Evolutionary conservation across 2,888 invertebrate species (phyloP).

Genomic region (Lagria hirta): DNA sequence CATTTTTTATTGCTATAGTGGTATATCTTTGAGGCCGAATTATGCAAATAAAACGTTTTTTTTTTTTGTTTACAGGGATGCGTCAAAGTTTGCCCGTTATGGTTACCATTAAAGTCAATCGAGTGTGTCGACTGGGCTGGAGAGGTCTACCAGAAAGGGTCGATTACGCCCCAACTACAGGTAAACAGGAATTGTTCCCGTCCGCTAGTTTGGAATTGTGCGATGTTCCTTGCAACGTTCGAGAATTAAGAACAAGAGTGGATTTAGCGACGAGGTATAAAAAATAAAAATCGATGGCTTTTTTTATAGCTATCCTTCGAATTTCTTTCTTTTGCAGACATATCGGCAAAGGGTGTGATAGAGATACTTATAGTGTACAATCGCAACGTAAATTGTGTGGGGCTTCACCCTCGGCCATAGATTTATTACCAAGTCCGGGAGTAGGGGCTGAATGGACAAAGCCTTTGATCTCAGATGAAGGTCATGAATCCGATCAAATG

Average conservation of each 20-base stretch:
- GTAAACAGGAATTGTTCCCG: conserved; percentile 78
- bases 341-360: conserved; percentile 94
- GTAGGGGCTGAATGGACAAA: conserved; percentile 80
- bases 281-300: conserved; percentile 30
- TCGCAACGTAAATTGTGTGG: conserved; percentile 86
- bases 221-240: conserved; percentile 60
- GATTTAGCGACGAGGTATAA: conserved; percentile 51
- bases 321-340: conserved; percentile 59
- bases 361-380: conserved; percentile 87
- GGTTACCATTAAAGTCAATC: conserved; percentile 84
- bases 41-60: conserved; percentile 1
- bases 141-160: conserved; percentile 77
- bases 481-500: conserved; percentile 82
- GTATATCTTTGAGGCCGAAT: neutral
- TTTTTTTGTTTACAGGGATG: conserved; percentile 58
- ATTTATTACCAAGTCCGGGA: conserved; percentile 82
- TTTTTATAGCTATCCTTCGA: conserved; percentile 5
- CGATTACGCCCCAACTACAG: conserved; percentile 83
- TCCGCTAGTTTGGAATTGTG: conserved; percentile 69
- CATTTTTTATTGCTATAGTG: neutral
- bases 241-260: conserved; percentile 57
- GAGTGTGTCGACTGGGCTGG: conserved; percentile 57
- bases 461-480: conserved; percentile 79
- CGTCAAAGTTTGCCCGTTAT: conserved; percentile 90
- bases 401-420: conserved; percentile 78